Base-by-base conservation (phyloP, 2,888 invertebrate species). In the Ganaspis brasiliensis region DNA sequence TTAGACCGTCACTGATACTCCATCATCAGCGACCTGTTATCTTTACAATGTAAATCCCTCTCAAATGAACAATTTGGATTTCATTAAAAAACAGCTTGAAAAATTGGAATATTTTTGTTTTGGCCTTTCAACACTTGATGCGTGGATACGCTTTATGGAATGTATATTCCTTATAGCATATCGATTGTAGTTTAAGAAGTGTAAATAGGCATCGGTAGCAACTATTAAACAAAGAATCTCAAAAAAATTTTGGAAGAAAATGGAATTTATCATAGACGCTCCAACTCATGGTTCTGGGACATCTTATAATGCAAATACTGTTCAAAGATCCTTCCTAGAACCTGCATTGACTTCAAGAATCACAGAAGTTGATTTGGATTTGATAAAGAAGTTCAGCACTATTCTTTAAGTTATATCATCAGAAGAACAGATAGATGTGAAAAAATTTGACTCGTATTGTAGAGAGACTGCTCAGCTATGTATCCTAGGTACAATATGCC, bases 21-120 rank as follows among this genome's bases (percentile, higher is more conserved):
- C 78, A 70, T 80, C 78, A 37, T 63, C 37, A 56, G n/a, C n/a
- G n/a, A n/a, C n/a, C n/a, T n/a, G n/a, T n/a, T n/a, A n/a, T n/a
- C n/a, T n/a, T n/a, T 55, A 79, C 37, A 37, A 37, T 37, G 37
- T 9, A 37, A 37, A 37, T 8, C 37, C 9, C 37, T 37, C 37
- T 37, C 37, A 84, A 67, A 82, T 84, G 77, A 84, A 84, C 63
- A 40, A 76, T 59, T 63, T 84, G 75, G 56, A n/a, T 55, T n/a
- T 55, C 16, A 21, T 55, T 55, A 21, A 77, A 76, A 45, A 79
- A 52, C 75, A 61, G 78, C 52, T 76, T 56, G 74, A 80, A 35
- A 74, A 77, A 37, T 79, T 70, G 63, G 75, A 79, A 9, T 78
- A 80, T 56, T 79, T 79, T 31, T 52, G 75, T 75, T 83, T 73